Base-by-base conservation (phyloP, 1,140 invertebrate genomes). In the Ips nitidus region DNA sequence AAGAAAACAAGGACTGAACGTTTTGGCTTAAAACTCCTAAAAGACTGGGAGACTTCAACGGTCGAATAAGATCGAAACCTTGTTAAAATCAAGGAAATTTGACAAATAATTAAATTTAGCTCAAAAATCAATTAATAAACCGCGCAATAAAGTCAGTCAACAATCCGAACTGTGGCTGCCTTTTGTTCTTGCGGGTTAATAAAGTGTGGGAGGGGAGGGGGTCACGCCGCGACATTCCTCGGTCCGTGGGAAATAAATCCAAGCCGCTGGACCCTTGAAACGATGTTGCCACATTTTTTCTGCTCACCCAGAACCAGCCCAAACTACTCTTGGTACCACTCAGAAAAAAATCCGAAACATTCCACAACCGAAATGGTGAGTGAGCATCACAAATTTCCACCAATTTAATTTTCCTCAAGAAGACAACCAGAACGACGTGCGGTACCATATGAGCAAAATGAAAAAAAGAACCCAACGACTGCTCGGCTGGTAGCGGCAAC, bases 241-340 rank as follows among this genome's bases (percentile, higher is more conserved):
- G 73, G 75, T 69, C 75, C 75, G 75, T 75, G 75, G 75, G 75
- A 75, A 75, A 74, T 74, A 68, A 69, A 71, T 75, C 69, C 74
- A 55, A 73, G 64, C 73, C 69, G 73, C 70, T 68, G 74, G 69
- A 74, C 71, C 69, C 72, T 70, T 50, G 59, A 41, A 55, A 39
- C 63, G 36, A 45, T 41, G 63, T 71, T 71, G 62, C 42, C 60
- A 56, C 42, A 42, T 55, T 39, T 57, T 61, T 22, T 22, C 22
- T 22, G 22, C 22, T 22, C 22, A 22, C 22, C 22, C 22, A 22
- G 22, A 3, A 7, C 3, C 2, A 22, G 2, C 45, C 42, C 2
- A 41, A 47, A 52, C 2, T 1, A 45, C 1, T 0, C 1, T 43
- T 50, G 50, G 60, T 45, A 3, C 22, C 3, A 1, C 22, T 22